Conservation (phyloP, 2,113 vertebrate genomes). For the Charina bottae region DNA sequence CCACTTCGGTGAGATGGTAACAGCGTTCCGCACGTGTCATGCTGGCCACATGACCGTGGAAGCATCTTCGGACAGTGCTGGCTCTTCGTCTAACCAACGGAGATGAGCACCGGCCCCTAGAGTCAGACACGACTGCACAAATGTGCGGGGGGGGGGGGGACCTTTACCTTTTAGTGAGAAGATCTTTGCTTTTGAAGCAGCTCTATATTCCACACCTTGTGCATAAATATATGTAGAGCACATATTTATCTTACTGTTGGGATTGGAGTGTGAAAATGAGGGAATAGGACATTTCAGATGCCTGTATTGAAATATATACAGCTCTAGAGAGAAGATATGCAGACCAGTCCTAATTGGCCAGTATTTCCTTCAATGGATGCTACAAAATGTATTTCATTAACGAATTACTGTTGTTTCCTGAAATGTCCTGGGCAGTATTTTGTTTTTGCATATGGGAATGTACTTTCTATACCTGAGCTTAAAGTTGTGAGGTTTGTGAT, state of each 20-base stretch:
- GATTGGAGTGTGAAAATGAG: not conserved
- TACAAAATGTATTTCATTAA: not conserved
- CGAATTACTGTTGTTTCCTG: not conserved
- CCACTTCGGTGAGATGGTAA: too few species aligned
- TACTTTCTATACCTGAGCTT: not conserved
- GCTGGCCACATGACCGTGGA: too few species aligned
- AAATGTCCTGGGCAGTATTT: not conserved
- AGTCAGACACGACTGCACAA: too few species aligned
- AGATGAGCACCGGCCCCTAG: too few species aligned
- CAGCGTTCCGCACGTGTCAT: too few species aligned
- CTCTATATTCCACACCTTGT: not conserved
- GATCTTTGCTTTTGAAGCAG: not conserved
- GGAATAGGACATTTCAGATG: not conserved
- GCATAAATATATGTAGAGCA: not conserved
- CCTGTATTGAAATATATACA: not conserved
- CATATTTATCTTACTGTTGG: not conserved
- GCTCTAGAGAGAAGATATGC: not conserved
- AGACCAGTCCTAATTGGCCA: constrained; percentile 20
- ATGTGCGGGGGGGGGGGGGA: too few species aligned
- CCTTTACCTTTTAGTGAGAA: too few species aligned
- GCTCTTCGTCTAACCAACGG: too few species aligned
- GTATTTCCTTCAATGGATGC: not conserved
- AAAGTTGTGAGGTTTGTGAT: too few species aligned
- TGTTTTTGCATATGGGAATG: not conserved
- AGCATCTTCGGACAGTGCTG: too few species aligned